Percentiles rank a stretch among this genome's conserved stretches.
Evolutionary conservation across 1,140 invertebrate species (phyloP).

Genomic region (Thaumatotibia leucotreta): DNA sequence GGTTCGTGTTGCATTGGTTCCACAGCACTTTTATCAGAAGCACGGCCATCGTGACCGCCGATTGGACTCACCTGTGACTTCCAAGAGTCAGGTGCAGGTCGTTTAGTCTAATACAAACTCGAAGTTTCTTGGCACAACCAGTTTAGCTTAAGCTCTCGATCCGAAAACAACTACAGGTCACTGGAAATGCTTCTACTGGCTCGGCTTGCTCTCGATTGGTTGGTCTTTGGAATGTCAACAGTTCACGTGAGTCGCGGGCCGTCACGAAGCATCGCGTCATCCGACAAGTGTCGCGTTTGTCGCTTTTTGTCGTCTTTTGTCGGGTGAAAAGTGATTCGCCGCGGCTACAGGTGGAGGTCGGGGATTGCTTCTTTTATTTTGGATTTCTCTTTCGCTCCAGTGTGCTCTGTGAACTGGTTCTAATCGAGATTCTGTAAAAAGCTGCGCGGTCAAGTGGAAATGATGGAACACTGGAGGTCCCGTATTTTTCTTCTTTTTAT

Average conservation of each 20-base stretch:
- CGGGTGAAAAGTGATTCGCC: conserved; percentile 36
- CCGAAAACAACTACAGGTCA: neutral
- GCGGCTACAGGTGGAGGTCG: conserved; percentile 51
- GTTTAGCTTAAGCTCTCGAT: neutral
- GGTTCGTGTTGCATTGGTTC: conserved; percentile 6
- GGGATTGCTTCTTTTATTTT: conserved; percentile 25
- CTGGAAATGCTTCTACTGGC: neutral
- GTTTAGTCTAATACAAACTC: too few species aligned
- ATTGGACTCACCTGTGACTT: conserved; percentile 9
- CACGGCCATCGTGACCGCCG: neutral
- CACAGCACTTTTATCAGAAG: neutral
- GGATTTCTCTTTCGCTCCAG: conserved; percentile 41
- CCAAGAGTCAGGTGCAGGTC: conserved; percentile 3
- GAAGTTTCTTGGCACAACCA: neutral
- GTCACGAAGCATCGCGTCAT: conserved; percentile 22
- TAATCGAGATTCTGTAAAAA: conserved; percentile 51
- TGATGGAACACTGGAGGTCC: neutral
- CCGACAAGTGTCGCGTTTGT: conserved; percentile 27
- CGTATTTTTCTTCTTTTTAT: neutral
- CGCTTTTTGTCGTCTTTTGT: conserved; percentile 28
- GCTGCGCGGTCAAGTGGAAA: conserved; percentile 34
- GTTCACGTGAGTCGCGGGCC: conserved; percentile 36
- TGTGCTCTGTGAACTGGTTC: conserved; percentile 65
- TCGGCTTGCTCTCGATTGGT: neutral
- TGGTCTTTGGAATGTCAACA: neutral